A percentile compares a stretch with the other conserved stretches of the same genome.
These are phyloP conservation scores for Meriones psammophilus DNA, from an alignment of 2,797 vertebrate species.

Conservation along the genomic window DNA sequence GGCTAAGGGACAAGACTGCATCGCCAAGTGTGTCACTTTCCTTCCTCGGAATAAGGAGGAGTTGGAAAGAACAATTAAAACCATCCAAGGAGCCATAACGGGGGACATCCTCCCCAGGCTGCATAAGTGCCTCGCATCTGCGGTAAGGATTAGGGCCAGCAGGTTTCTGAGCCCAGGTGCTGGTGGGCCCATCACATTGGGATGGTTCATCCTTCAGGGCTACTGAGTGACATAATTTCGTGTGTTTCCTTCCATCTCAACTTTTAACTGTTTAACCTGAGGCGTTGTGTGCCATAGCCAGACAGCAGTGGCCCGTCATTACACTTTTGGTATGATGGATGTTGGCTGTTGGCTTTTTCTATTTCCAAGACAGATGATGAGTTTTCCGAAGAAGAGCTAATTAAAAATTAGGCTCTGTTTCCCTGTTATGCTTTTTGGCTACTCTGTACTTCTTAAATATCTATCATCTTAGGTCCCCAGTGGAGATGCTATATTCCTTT, in stretches of 20 bases:
- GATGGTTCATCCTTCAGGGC: background rate
- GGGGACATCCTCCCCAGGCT: conserved; percentile 94
- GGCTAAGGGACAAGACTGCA: conserved; percentile 41
- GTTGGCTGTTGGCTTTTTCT: background rate
- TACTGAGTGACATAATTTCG: background rate
- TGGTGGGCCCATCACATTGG: background rate
- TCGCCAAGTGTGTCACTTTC: conserved; percentile 84
- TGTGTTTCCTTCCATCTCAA: background rate
- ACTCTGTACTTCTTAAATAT: background rate
- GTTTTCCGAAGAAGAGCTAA: background rate
- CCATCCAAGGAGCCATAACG: conserved; percentile 93
- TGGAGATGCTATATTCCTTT: no score
- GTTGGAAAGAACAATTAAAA: conserved; percentile 91
- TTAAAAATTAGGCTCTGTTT: background rate
- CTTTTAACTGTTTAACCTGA: background rate
- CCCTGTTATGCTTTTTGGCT: background rate
- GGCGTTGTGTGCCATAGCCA: background rate
- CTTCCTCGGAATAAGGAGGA: conserved; percentile 93
- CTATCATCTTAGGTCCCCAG: background rate
- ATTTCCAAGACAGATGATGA: background rate
- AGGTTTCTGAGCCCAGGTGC: background rate
- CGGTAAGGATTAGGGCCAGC: conserved; percentile 88
- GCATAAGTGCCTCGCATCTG: conserved; percentile 95
- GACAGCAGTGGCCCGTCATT: background rate
- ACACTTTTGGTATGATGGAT: background rate